These are phyloP conservation scores for Sminthurinus aureus DNA, from an alignment of 2,888 invertebrate species.

Conservation along the genomic window DNA sequence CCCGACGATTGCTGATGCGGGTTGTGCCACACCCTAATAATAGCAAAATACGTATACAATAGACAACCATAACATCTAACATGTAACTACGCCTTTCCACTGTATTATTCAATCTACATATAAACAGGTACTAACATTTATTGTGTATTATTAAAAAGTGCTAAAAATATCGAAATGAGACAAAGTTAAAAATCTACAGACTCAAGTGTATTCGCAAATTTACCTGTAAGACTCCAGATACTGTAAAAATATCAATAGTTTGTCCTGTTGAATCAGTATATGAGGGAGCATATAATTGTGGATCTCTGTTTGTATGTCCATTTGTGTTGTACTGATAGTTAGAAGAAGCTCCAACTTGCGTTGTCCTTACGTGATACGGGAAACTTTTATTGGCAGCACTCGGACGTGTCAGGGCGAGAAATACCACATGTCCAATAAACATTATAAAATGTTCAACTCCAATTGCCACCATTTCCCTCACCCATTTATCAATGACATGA, in stretches of 20 bases:
- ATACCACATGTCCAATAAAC: conserved; percentile 74
- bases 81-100: not conserved
- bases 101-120: conserved; percentile 4
- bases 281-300: conserved; percentile 71
- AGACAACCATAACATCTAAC: too few species aligned
- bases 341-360: conserved; percentile 56
- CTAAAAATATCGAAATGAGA: too few species aligned
- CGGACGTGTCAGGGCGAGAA: conserved; percentile 80
- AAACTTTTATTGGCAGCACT: conserved; percentile 87
- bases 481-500: conserved; percentile 81
- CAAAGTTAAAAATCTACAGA: not conserved
- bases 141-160: too few species aligned
- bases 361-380: conserved; percentile 88
- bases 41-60: not conserved
- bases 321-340: conserved; percentile 59
- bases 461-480: conserved; percentile 77
- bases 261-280: conserved; percentile 57
- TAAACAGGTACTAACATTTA: too few species aligned
- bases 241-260: conserved; percentile 61
- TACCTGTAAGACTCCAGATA: conserved; percentile 60
- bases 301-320: conserved; percentile 66
- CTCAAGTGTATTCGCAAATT: too few species aligned
- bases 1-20: conserved; percentile 15
- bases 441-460: conserved; percentile 73
- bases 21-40: conserved; percentile 40